These are phyloP conservation scores for Camponotus fellah DNA, from an alignment of 2,888 invertebrate genomes.

Conservation along the genomic window DNA sequence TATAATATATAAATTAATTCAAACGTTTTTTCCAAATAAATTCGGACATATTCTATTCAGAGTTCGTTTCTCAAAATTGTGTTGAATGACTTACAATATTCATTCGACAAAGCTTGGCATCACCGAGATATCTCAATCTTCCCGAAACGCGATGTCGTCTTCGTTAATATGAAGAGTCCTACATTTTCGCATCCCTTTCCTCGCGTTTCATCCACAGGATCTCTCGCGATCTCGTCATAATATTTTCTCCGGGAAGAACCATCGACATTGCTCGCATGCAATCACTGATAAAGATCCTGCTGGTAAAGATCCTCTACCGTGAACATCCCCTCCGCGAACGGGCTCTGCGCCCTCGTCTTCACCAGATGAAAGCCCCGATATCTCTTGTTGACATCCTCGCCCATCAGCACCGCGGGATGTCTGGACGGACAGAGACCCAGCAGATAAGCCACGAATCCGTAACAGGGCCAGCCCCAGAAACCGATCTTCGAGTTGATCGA, in stretches of 20 bases:
- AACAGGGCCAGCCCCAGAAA: slow-evolving; percentile 90
- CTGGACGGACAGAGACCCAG: slow-evolving; percentile 88
- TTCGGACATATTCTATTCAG: background rate
- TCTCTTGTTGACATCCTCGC: slow-evolving; percentile 78
- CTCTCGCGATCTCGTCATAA: background rate
- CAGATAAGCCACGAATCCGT: slow-evolving; percentile 88
- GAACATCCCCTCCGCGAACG: slow-evolving; percentile 89
- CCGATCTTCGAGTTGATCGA: slow-evolving; percentile 89
- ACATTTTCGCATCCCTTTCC: background rate
- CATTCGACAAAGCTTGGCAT: slow-evolving; percentile 1
- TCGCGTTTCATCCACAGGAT: background rate
- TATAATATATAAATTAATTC: background rate
- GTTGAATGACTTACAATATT: slow-evolving; percentile 16
- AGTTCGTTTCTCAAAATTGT: background rate
- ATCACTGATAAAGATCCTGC: slow-evolving; percentile 43
- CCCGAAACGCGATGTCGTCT: background rate
- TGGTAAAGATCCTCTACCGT: slow-evolving; percentile 77
- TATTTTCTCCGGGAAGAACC: background rate
- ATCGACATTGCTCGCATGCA: background rate
- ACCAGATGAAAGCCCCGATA: slow-evolving; percentile 87
- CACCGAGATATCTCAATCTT: slow-evolving; percentile 1
- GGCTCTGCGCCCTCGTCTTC: slow-evolving; percentile 87
- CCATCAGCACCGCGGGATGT: slow-evolving; percentile 81
- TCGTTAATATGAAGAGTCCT: background rate
- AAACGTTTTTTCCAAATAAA: background rate